These are phyloP conservation scores for Poeciliopsis turneri DNA, from an alignment of 2,797 vertebrate genomes.

Conservation along the genomic window DNA sequence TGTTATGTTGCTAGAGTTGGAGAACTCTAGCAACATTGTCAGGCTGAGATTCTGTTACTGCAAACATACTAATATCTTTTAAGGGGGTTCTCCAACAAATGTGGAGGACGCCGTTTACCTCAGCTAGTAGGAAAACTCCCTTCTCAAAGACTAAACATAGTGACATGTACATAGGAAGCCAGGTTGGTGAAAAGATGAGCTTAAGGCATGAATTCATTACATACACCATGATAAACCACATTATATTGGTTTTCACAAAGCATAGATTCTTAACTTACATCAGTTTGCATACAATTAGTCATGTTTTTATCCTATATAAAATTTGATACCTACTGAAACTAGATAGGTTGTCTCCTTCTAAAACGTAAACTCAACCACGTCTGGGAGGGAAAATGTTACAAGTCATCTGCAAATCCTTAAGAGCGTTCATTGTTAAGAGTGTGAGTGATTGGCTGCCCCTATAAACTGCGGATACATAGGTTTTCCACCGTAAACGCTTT, in stretches of 20 bases:
- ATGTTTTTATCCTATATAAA: conserved; percentile 9
- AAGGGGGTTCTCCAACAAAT: neutral
- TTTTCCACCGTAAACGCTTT: neutral
- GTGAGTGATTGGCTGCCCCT: neutral
- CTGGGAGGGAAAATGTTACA: neutral
- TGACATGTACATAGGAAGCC: conserved; percentile 54
- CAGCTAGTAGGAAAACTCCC: neutral
- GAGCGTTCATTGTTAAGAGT: neutral
- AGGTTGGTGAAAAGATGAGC: conserved; percentile 20
- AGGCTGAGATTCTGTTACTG: neutral
- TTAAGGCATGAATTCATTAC: conserved; percentile 2
- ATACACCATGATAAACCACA: neutral
- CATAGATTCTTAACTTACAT: neutral
- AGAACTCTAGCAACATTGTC: neutral
- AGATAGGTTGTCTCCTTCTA: neutral
- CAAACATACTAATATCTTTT: neutral
- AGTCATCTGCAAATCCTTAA: neutral
- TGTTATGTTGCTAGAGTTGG: no score
- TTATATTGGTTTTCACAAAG: neutral
- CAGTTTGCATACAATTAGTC: neutral
- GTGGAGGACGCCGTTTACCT: conserved; percentile 2
- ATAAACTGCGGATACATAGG: neutral
- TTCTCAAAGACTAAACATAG: conserved; percentile 19
- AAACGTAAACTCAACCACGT: neutral
- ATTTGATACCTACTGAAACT: conserved; percentile 1